Conservation (phyloP, 2,113 vertebrate genomes). For the Hemiscyllium ocellatum region DNA sequence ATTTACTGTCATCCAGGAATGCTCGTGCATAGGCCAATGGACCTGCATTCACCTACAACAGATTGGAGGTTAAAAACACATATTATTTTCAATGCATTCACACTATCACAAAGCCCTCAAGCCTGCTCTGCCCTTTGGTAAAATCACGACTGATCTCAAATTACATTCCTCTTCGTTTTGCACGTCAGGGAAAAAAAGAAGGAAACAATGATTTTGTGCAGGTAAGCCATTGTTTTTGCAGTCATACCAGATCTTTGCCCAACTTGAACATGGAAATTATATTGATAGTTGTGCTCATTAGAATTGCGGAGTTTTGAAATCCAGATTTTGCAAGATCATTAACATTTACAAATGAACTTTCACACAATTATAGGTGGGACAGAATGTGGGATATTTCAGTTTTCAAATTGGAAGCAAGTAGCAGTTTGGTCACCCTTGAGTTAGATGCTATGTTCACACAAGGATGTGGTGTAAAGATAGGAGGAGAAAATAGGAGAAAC, state of each 20-base stretch:
- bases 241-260: neutral
- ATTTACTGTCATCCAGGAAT: slow-evolving; percentile 79
- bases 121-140: too few relatives aligned
- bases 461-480: neutral
- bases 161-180: too few relatives aligned
- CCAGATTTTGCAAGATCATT: neutral
- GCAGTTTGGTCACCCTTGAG: neutral
- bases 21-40: slow-evolving; percentile 93
- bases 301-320: neutral
- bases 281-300: neutral
- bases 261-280: neutral
- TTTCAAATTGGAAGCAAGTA: neutral
- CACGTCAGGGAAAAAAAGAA: neutral
- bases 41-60: slow-evolving; percentile 84
- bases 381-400: too few relatives aligned
- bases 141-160: too few relatives aligned
- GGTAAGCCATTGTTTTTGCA: neutral
- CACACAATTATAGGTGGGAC: neutral
- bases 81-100: too few relatives aligned
- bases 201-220: neutral
- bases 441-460: neutral
- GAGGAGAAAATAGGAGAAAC: neutral
- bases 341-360: neutral
- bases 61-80: slow-evolving; percentile 32
- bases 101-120: too few relatives aligned